Base-by-base conservation (phyloP, 1,140 invertebrate genomes). In the Aphis craccivora region DNA sequence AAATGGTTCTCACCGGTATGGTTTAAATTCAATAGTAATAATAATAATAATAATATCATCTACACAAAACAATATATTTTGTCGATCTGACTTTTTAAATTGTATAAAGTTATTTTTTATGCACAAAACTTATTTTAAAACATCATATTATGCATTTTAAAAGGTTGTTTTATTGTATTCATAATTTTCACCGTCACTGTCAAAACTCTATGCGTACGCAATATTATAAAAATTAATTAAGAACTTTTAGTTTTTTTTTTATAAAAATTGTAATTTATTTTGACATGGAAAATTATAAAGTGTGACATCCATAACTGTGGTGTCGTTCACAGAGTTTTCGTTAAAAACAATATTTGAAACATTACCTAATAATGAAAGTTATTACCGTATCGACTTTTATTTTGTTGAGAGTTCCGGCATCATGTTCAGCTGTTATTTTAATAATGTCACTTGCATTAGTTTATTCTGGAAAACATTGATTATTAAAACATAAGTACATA, bases 221-320 rank as follows among this genome's bases (percentile, higher is more conserved):
- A n/a, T 67, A 76, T 76, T 76, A 76, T n/a, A 76, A 76, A 76
- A 76, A 76, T n/a, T 76, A 76, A 76, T 76, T 76, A 76, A 76
- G 60, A n/a, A 76, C 14, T 76, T 76, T 67, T 60, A 11, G 1
- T 45, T 67, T 67, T 67, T 76, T 76, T 76, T 76, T 76, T 76
- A n/a, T 76, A 76, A 76, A 76, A 18, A 76, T 76, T 76, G 11
- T 76, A 76, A 76, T 76, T n/a, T 18, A 60, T 76, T 76, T 76
- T 76, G 60, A 67, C 60, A 67, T n/a, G 14, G 14, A 0, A 67
- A 67, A 67, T 67, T 67, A 67, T n/a, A 30, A 67, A 67, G 4
- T 30, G 14, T n/a, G 60, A 76, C 60, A 76, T 76, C 30, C 55
- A 60, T 30, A 30, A 60, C 55, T 18, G 6, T n/a, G 30, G n/a